Evolutionary conservation across 2,797 vertebrate genomes (phyloP), one percentile per base, ranked within the genome.

Genomic region (Graptemys geographica): DNA sequence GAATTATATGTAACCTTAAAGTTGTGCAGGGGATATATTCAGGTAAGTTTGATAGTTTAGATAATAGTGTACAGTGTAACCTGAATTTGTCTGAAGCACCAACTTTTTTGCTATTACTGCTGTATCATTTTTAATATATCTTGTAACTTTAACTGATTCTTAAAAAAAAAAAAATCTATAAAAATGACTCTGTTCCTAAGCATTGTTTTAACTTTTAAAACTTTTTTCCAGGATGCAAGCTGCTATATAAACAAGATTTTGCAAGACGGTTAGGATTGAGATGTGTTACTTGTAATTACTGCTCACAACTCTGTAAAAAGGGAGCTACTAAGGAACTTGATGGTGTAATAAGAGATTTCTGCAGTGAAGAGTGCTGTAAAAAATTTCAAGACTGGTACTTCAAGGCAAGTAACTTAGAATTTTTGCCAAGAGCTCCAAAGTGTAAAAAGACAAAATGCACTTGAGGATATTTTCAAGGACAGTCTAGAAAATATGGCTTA

Each of bases 321-420:
- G 98, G 98, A 18, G 98, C 99, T 91, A 99, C 99, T 84, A 99
- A 99, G 97, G 99, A 99, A 97, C 98, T 99, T 69, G 99, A 99
- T 49, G 98, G 98, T 88, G 98, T 99, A 96, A 98, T 98, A 57
- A 98, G 99, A 97, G 99, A 99, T 98, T 99, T 99, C 98, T 99
- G 99, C 98, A 98, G 99, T 90, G 99, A 99, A 92, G 95, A 98
- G 18, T 99, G 99, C 95, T 98, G 98, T 97, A 99, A 99, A 97
- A 99, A 99, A 97, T 99, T 99, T 98, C 98, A 99, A 83, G 99
- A 99, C 97, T 99, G 99, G 99, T 99, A 99, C 98, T 99, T 98
- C 96, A 99, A 99, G 99, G 99, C 99, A 97, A 96, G 98, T 96
- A 95, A 92, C 89, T 94, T 56, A 85, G 95, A 93, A 84, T 97